A percentile compares a stretch with the other conserved stretches of the same genome.
Conservation (phyloP, 2,113 vertebrate genomes). For the Mesembrinibis cayennensis region DNA sequence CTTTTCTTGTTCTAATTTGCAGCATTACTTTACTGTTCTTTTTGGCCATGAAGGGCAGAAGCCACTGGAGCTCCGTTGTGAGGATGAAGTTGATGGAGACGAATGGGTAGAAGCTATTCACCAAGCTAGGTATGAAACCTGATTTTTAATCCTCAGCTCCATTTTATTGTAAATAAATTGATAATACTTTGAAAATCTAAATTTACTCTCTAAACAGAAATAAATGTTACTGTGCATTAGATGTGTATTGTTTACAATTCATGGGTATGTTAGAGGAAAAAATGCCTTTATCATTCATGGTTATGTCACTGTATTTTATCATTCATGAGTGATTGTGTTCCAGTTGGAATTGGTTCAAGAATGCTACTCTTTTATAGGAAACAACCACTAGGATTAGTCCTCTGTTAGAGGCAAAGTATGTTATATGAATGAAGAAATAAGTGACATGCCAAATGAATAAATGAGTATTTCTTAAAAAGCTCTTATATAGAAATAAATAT, state of each 20-base stretch:
- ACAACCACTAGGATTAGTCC: background rate
- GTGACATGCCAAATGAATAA: background rate
- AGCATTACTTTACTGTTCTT: conserved; percentile 95
- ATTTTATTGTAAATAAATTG: background rate
- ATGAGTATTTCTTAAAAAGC: background rate
- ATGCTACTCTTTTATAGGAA: background rate
- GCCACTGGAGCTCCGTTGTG: conserved; percentile 92
- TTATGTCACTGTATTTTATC: background rate
- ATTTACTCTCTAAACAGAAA: background rate
- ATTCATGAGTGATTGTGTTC: background rate
- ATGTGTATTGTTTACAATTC: background rate
- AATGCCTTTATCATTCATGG: background rate
- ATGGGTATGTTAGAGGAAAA: background rate
- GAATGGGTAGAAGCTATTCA: conserved; percentile 98
- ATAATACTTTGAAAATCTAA: background rate
- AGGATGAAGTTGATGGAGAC: conserved; percentile 91
- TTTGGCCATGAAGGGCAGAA: conserved; percentile 98
- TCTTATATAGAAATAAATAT: background rate
- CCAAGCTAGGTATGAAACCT: conserved; percentile 87
- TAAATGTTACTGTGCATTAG: background rate
- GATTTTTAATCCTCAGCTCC: background rate
- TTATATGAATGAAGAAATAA: background rate
- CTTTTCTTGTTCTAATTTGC: conserved; percentile 18
- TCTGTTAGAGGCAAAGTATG: background rate
- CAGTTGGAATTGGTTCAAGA: background rate